phyloP scores from a whole-genome alignment of 2,113 vertebrate genomes.

The Psittacula cyanocephala region DNA sequence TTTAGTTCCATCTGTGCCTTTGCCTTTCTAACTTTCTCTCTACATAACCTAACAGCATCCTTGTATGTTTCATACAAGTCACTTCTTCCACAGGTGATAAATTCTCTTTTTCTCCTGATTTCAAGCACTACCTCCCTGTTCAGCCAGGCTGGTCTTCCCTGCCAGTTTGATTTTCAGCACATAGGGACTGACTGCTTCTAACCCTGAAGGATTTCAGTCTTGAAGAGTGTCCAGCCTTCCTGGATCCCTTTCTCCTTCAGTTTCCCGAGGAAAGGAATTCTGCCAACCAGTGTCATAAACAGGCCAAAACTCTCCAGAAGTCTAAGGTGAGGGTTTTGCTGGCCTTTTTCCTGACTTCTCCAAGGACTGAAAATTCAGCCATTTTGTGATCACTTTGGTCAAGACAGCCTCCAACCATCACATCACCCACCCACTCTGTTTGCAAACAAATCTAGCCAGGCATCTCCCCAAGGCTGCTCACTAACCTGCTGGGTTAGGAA shows the following conservation, averaged over 20 bases:
- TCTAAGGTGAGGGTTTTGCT: not conserved
- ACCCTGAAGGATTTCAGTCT: not conserved
- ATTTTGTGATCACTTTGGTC: not conserved
- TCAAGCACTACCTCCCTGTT: not conserved
- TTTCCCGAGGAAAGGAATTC: not conserved
- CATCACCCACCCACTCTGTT: not conserved
- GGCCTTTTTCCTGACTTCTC: not conserved
- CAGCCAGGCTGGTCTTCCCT: not conserved
- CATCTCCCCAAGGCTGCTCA: not conserved
- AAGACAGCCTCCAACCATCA: not conserved
- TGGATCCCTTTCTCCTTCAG: not conserved
- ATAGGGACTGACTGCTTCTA: not conserved
- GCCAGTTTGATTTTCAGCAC: not conserved
- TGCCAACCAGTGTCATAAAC: not conserved
- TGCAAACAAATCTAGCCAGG: not conserved
- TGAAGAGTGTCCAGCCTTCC: not conserved
- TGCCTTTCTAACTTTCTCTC: not conserved
- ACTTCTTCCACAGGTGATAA: not conserved
- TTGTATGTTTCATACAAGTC: not conserved
- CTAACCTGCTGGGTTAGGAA: not conserved
- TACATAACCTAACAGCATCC: not conserved
- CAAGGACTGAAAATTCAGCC: not conserved
- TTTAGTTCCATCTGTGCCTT: not conserved
- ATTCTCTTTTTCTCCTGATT: not conserved
- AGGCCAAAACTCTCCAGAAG: not conserved